Conservation (phyloP, 2,797 vertebrate genomes). For the Mastacembelus armatus region DNA sequence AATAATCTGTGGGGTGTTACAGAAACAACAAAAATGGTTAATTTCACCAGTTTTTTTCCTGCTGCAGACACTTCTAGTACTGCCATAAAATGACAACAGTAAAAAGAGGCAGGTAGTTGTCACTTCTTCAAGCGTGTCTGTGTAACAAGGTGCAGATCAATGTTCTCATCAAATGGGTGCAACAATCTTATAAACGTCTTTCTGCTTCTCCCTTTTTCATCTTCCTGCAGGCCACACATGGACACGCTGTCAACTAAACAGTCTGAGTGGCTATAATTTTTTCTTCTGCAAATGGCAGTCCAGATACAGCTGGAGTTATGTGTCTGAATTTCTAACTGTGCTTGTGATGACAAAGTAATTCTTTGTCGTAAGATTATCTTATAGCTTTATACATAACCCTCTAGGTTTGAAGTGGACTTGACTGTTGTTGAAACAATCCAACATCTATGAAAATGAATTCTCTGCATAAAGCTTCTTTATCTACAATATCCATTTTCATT, state of each 20-base stretch:
- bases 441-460: slow-evolving; percentile 71
- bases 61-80: slow-evolving; percentile 5
- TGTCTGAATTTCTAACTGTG: too few relatives aligned
- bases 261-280: slow-evolving; percentile 44
- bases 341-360: slow-evolving; percentile 58
- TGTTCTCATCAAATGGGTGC: slow-evolving; percentile 55
- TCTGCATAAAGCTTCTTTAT: slow-evolving; percentile 50
- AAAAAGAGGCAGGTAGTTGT: slow-evolving; percentile 45
- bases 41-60: slow-evolving; percentile 15
- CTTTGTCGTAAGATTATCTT: slow-evolving; percentile 49
- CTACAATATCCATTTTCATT: slow-evolving; percentile 56
- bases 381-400: slow-evolving; percentile 36
- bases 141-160: slow-evolving; percentile 59
- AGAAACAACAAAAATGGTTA: slow-evolving; percentile 13
- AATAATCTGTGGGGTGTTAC: slow-evolving; percentile 13
- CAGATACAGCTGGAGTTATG: too few relatives aligned
- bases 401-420: slow-evolving; percentile 36
- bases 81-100: slow-evolving; percentile 27
- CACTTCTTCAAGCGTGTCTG: slow-evolving; percentile 45
- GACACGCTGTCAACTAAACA: slow-evolving; percentile 44
- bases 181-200: slow-evolving; percentile 40
- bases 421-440: slow-evolving; percentile 30
- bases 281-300: slow-evolving; percentile 34
- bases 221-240: slow-evolving; percentile 23
- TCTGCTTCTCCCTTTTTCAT: slow-evolving; percentile 40